Evolutionary conservation across 2,113 vertebrate genomes (phyloP).

Genomic region (Alaudala cheleensis): DNA sequence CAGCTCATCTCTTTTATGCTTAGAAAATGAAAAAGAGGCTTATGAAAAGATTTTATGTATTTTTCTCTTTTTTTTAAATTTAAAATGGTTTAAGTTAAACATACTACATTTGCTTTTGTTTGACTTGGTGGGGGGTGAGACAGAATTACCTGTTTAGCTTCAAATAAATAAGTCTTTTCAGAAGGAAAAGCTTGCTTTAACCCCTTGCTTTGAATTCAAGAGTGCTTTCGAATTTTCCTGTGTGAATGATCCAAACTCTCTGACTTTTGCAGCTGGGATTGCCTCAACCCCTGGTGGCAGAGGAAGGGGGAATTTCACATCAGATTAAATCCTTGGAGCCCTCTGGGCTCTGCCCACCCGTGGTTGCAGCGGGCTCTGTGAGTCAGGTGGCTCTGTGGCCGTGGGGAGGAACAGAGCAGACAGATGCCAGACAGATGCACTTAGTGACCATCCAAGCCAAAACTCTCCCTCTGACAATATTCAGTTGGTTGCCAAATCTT

Average conservation of each 20-base stretch:
- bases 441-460: neutral
- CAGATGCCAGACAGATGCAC: neutral
- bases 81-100: neutral
- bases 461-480: neutral
- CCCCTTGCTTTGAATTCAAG: neutral
- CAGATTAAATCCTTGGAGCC: neutral
- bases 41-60: neutral
- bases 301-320: neutral
- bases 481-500: neutral
- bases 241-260: neutral
- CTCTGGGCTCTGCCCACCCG: fast-evolving
- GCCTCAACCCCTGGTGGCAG: neutral
- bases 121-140: neutral
- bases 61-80: neutral
- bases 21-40: neutral
- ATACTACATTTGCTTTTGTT: neutral
- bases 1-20: neutral
- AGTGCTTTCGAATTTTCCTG: neutral
- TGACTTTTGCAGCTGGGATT: neutral
- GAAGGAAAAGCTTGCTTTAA: neutral
- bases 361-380: fast-evolving
- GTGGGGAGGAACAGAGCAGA: neutral
- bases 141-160: neutral
- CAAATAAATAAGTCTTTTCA: neutral
- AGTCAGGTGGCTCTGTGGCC: neutral